Conservation (phyloP, 1,140 invertebrate species). For the Drosophila lini region DNA sequence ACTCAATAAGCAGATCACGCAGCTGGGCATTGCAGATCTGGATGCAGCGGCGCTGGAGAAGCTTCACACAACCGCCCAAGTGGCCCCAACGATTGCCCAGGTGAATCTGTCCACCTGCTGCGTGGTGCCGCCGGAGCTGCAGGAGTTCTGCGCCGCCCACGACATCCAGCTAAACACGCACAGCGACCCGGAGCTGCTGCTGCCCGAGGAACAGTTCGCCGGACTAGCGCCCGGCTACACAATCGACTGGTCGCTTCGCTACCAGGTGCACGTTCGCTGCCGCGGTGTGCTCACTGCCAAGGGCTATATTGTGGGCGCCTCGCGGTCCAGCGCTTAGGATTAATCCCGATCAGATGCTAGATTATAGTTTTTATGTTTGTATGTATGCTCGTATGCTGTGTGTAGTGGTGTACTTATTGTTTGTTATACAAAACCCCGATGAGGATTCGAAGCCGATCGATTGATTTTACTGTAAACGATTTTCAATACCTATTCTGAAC, state of each 20-base stretch:
- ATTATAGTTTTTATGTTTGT: conserved; percentile 60
- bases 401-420: conserved; percentile 75
- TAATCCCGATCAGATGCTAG: conserved; percentile 52
- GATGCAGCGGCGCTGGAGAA: conserved; percentile 91
- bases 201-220: conserved; percentile 64
- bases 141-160: conserved; percentile 94
- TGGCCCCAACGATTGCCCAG: conserved; percentile 96
- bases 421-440: conserved; percentile 76
- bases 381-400: conserved; percentile 47
- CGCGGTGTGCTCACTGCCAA: conserved; percentile 95
- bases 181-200: conserved; percentile 93
- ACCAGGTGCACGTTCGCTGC: conserved; percentile 95
- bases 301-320: conserved; percentile 88
- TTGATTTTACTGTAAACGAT: conserved; percentile 67
- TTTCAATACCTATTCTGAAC: conserved; percentile 52
- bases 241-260: conserved; percentile 90
- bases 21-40: conserved; percentile 95
- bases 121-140: conserved; percentile 95
- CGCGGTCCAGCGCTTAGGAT: conserved; percentile 48
- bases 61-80: conserved; percentile 91
- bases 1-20: conserved; percentile 85
- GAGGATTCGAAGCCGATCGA: conserved; percentile 48
- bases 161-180: conserved; percentile 97
- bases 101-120: conserved; percentile 98
- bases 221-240: conserved; percentile 65